Percentiles rank a stretch among this genome's conserved stretches.
Conservation (phyloP, 2,888 invertebrate species). For the Ommatoiulus sabulosus region DNA sequence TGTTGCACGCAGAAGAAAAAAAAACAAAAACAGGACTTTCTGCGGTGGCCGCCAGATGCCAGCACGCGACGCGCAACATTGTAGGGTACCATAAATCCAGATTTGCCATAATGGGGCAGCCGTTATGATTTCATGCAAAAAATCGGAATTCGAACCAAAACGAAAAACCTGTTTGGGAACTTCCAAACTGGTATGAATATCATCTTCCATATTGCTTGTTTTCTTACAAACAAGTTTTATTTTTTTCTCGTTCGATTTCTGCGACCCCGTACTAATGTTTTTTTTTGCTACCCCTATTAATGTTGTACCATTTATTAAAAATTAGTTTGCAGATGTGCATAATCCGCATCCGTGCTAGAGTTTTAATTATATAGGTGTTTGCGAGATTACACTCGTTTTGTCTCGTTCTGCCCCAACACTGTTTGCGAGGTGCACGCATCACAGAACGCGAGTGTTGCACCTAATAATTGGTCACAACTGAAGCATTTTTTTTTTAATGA, state of each 20-base stretch:
- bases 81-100: not conserved
- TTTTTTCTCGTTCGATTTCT: not conserved
- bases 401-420: conserved; percentile 1
- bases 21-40: not conserved
- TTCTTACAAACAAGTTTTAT: not conserved
- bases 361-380: not conserved
- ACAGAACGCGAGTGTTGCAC: not conserved
- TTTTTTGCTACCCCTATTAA: not conserved
- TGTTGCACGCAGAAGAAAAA: not conserved
- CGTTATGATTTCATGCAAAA: not conserved
- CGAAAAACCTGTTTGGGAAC: conserved; percentile 10
- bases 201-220: not conserved
- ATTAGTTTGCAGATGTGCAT: not conserved
- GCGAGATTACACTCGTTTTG: not conserved
- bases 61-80: conserved; percentile 1
- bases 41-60: conserved; percentile 14
- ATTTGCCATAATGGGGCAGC: conserved; percentile 1
- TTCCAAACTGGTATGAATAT: conserved; percentile 8
- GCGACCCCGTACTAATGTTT: not conserved
- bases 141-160: not conserved
- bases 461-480: conserved; percentile 13
- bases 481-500: not conserved
- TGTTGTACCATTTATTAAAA: conserved; percentile 38
- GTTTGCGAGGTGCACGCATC: not conserved
- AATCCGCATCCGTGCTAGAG: not conserved